These are phyloP conservation scores for Lepidurus packardi DNA, from an alignment of 1,140 invertebrate genomes.

Conservation along the genomic window DNA sequence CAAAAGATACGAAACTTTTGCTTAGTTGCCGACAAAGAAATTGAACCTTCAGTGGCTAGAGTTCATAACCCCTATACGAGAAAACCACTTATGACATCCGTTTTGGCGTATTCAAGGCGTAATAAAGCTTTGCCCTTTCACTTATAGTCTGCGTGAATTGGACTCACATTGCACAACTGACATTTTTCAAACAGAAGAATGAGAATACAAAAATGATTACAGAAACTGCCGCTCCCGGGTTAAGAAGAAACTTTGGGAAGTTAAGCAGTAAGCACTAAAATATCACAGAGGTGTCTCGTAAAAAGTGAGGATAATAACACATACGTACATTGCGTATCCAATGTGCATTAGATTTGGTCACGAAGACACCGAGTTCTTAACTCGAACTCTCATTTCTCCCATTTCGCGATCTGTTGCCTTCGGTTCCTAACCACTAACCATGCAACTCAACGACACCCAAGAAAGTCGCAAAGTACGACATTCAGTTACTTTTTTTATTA, in stretches of 20 bases:
- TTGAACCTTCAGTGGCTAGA: not conserved
- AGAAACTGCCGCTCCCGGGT: not conserved
- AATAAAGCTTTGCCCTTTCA: not conserved
- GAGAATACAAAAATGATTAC: too few relatives aligned
- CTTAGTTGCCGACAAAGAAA: not conserved
- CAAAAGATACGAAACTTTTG: not conserved
- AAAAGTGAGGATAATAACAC: conserved; percentile 11
- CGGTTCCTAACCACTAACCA: not conserved
- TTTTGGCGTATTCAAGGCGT: not conserved
- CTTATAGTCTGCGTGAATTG: not conserved
- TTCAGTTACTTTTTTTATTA: too few relatives aligned
- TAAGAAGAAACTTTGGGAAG: not conserved
- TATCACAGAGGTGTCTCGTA: conserved; percentile 2
- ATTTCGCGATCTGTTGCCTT: not conserved
- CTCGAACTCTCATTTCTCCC: too few relatives aligned
- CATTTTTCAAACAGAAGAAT: not conserved
- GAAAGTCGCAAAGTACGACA: too few relatives aligned
- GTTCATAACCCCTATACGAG: not conserved
- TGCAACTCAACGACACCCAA: too few relatives aligned
- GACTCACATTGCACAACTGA: not conserved
- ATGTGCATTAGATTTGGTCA: conserved; percentile 12
- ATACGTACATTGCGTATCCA: not conserved
- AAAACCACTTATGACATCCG: conserved; percentile 12
- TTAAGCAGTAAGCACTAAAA: not conserved
- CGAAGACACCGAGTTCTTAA: not conserved